Evolutionary conservation across 2,113 vertebrate genomes (phyloP).

Genomic region (Aegotheles bennettii): DNA sequence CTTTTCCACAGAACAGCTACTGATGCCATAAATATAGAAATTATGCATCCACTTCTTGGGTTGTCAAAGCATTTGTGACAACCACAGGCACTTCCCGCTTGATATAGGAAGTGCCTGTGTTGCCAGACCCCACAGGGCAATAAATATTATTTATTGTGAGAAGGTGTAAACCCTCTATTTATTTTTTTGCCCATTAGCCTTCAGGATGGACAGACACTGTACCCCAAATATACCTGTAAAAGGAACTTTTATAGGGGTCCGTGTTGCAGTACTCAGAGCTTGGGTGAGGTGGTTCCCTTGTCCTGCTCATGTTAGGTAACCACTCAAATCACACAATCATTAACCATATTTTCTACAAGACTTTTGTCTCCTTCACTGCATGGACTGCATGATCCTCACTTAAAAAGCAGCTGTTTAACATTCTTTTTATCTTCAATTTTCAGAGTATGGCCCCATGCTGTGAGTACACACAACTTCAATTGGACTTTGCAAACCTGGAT

Average conservation of each 20-base stretch:
- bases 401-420: not conserved
- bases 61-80: not conserved
- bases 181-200: not conserved
- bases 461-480: not conserved
- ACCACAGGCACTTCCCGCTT: not conserved
- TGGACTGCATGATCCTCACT: not conserved
- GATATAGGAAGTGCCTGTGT: not conserved
- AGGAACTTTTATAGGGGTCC: not conserved
- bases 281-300: not conserved
- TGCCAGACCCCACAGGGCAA: not conserved
- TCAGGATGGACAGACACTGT: not conserved
- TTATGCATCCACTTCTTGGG: not conserved
- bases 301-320: rapidly evolving
- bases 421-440: not conserved
- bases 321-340: rapidly evolving
- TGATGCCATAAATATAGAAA: not conserved
- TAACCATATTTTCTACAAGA: not conserved
- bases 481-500: conserved; percentile 2
- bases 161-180: not conserved
- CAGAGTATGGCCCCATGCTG: not conserved
- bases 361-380: not conserved
- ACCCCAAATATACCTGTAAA: not conserved
- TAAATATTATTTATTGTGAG: not conserved
- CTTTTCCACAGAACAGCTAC: not conserved
- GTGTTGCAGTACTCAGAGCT: not conserved